Evolutionary conservation across 2,113 vertebrate genomes (phyloP).

Genomic region (Corvus moneduloides): DNA sequence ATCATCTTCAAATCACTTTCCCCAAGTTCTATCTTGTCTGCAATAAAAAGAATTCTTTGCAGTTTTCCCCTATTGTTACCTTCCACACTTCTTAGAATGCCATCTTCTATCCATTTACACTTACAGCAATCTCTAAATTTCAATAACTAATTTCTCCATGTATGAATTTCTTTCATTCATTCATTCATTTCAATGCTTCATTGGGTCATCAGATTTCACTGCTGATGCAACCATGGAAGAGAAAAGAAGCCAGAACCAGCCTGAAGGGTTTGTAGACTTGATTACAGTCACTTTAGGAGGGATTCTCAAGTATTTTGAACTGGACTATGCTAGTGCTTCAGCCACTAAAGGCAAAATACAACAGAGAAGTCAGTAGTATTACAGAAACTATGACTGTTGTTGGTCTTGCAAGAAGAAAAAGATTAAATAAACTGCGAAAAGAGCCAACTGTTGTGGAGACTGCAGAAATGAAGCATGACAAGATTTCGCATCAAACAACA

Average conservation of each 20-base stretch:
- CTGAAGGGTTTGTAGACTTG: background rate
- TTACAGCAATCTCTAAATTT: background rate
- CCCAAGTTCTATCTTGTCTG: slow-evolving; percentile 90
- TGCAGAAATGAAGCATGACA: background rate
- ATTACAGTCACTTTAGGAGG: background rate
- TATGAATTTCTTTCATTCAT: background rate
- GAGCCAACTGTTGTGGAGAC: background rate
- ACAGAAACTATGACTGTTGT: background rate
- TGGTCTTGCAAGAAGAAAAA: background rate
- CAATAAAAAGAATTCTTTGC: background rate
- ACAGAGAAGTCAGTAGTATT: background rate
- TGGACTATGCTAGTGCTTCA: background rate
- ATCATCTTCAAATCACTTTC: slow-evolving; percentile 88
- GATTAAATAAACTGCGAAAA: background rate
- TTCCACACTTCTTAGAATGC: background rate
- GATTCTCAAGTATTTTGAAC: background rate
- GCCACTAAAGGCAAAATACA: background rate
- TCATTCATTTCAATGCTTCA: background rate
- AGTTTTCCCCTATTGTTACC: background rate
- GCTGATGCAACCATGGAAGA: background rate
- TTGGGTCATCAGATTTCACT: background rate
- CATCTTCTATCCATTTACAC: background rate
- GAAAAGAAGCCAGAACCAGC: background rate
- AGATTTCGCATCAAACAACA: background rate
- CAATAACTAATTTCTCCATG: background rate